Percentiles rank a stretch among this genome's conserved stretches.
Evolutionary conservation across 37 sponge, comb jelly and placozoan genomes (phyloP).

Genomic region (Crambe crambe): DNA sequence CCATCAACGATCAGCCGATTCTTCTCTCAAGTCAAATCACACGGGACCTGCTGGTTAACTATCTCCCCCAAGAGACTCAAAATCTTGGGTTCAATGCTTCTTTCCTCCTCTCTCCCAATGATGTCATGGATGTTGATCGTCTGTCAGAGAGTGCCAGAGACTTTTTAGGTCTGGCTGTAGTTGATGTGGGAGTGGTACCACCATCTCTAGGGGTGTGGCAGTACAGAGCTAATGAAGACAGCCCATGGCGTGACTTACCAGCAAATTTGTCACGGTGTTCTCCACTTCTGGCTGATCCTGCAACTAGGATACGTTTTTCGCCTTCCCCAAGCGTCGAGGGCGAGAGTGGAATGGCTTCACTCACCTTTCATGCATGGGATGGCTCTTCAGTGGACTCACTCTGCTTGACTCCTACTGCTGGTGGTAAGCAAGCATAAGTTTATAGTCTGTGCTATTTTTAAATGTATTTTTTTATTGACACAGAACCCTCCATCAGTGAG

Average conservation of each 20-base stretch:
- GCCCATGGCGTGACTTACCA: slow-evolving; percentile 27
- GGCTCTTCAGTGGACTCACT: slow-evolving; percentile 20
- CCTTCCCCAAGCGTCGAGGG: slow-evolving; percentile 18
- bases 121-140: slow-evolving; percentile 59
- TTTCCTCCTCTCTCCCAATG: slow-evolving; percentile 18
- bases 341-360: slow-evolving; percentile 17
- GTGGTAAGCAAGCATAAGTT: not conserved
- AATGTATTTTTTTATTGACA: no score
- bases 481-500: slow-evolving; percentile 34
- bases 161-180: slow-evolving; percentile 60
- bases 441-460: not conserved
- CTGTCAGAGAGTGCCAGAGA: slow-evolving; percentile 24
- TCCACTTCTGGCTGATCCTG: slow-evolving; percentile 33
- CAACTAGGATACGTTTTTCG: slow-evolving; percentile 30
- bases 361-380: slow-evolving; percentile 67
- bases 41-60: slow-evolving; percentile 14
- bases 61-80: slow-evolving; percentile 39
- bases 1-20: slow-evolving; percentile 48
- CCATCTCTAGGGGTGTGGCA: slow-evolving; percentile 59
- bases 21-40: slow-evolving; percentile 3
- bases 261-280: slow-evolving; percentile 12
- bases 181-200: not conserved
- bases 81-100: slow-evolving; percentile 54
- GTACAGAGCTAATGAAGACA: slow-evolving; percentile 11
- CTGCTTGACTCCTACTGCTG: not conserved